Evolutionary conservation across 2,797 vertebrate genomes (phyloP), one percentile per base, ranked within the genome.

Genomic region (Ambastaia sidthimunki): DNA sequence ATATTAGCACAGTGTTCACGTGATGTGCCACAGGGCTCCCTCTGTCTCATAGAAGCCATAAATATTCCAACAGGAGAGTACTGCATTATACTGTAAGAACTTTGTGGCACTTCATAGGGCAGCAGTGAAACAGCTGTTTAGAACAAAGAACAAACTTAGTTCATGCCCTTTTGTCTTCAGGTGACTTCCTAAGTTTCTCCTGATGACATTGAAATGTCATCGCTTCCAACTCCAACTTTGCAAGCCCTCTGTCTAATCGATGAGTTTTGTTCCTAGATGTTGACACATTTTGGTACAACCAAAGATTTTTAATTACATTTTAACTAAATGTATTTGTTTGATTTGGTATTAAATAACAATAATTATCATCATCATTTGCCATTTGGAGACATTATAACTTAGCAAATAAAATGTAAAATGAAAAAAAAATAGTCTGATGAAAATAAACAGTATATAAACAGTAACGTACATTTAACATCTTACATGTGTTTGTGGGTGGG

Each of bases 1-100:
- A 80, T 71, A 74, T 85, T 78, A 80, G 70, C 77, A 44, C 41
- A 77, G 69, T 59, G 78, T 70, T 63, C 72, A 57, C 7, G 48
- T 71, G 59, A 75, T 83, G 25, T 47, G 69, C 47, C 71, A 67
- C 47, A 37, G 55, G 62, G 28, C n/a, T 74, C 47, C 18, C 15
- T 21, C 12, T 67, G 69, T 75, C 66, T 73, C 44, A 50, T 78
- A 76, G 2, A 82, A 85, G 70, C 62, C 44, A 74, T 74, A 37
- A 72, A 83, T 71, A 75, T 54, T 65, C 19, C 59, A 75, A 54
- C 60, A 75, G 19, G 47, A 34, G 18, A 52, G 9, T 60, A 31
- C 72, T 70, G 44, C 37, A 59, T 62, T 69, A 50, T 28, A 16
- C 48, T 18, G 34, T 75, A 55, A 50, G 48, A 80, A 37, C 23